phyloP scores from a whole-genome alignment of 2,113 vertebrate genomes.

The Datnioides undecimradiatus region DNA sequence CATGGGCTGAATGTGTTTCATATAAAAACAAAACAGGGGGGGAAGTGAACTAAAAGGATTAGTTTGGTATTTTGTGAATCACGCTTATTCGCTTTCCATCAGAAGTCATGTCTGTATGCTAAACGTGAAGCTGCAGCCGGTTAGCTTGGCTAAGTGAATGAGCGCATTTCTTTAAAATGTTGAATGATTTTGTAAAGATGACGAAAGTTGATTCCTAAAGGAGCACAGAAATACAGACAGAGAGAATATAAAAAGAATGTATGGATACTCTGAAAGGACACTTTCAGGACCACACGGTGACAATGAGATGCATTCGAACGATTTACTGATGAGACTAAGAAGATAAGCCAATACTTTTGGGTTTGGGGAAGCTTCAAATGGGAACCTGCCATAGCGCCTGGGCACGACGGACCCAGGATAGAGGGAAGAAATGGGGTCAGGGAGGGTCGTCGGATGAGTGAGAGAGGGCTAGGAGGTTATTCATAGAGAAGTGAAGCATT shows the following conservation, averaged over 20 bases:
- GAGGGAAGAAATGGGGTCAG: no score
- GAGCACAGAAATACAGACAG: background rate
- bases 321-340: no score
- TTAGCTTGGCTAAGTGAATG: conserved; percentile 11
- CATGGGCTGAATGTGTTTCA: conserved; percentile 37
- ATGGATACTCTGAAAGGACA: conserved; percentile 46
- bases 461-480: no score
- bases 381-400: no score
- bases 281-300: no score
- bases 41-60: background rate
- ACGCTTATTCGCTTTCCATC: background rate
- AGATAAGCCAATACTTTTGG: no score
- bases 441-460: no score
- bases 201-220: background rate
- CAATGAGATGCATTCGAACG: no score
- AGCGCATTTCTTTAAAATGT: conserved; percentile 2
- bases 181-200: background rate
- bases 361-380: no score
- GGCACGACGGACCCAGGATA: no score
- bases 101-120: background rate
- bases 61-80: conserved; percentile 9
- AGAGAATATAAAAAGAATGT: conserved; percentile 43
- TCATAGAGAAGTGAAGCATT: no score
- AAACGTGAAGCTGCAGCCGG: background rate
- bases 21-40: background rate